phyloP scores from a whole-genome alignment of 2,797 vertebrate genomes.

The Tinamus major region DNA sequence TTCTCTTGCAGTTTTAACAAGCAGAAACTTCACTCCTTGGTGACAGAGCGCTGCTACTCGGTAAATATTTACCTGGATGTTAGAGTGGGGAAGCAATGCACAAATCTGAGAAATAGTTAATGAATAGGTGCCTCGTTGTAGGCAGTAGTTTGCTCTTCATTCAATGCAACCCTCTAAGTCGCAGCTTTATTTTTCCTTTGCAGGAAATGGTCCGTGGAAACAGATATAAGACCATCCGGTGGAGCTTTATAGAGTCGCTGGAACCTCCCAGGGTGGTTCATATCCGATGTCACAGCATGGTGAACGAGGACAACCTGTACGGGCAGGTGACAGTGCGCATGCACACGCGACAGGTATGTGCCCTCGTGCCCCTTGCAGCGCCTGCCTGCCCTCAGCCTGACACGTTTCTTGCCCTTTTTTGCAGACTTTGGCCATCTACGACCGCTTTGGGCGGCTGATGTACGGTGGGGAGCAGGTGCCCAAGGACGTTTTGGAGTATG shows the following conservation, averaged over 20 bases:
- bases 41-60: constrained; percentile 94
- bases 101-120: background rate
- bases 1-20: constrained; percentile 85
- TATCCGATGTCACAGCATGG: constrained; percentile 84
- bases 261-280: constrained; percentile 90
- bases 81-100: background rate
- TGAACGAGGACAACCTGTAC: constrained; percentile 87
- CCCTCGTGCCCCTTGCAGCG: rapidly evolving
- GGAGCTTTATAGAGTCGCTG: constrained; percentile 90
- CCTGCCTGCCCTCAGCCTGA: background rate
- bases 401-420: rapidly evolving
- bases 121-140: rapidly evolving
- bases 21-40: constrained; percentile 89
- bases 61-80: constrained; percentile 78
- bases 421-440: constrained; percentile 91
- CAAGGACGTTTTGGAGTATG: constrained; percentile 92
- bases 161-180: rapidly evolving
- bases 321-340: constrained; percentile 93
- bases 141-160: rapidly evolving
- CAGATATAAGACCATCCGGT: constrained; percentile 88
- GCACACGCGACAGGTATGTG: constrained; percentile 90
- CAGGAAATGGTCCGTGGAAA: constrained; percentile 94
- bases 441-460: constrained; percentile 94
- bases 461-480: constrained; percentile 88
- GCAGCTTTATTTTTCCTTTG: no score